Conservation (phyloP, 2,888 invertebrate genomes). For the Fabriciana adippe region DNA sequence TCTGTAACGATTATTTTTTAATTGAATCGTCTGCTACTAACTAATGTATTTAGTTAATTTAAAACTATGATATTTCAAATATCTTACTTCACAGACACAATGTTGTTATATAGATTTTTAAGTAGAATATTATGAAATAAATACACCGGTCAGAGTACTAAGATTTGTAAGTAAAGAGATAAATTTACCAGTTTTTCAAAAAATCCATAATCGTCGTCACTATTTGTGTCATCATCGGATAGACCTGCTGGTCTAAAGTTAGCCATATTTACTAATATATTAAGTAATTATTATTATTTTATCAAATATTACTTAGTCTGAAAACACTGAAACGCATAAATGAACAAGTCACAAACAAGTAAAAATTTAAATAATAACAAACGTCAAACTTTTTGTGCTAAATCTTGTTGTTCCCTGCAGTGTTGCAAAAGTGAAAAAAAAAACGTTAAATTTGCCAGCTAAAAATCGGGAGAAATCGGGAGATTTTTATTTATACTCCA, state of each 20-base stretch:
- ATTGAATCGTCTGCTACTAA: too few relatives aligned
- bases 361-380: neutral
- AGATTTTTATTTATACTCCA: too few relatives aligned
- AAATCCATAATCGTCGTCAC: constrained; percentile 69
- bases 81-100: neutral
- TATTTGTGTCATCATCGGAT: constrained; percentile 70
- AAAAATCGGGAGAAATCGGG: too few relatives aligned
- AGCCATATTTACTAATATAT: constrained; percentile 27
- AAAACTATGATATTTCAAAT: neutral
- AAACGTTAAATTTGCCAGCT: too few relatives aligned
- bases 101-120: too few relatives aligned
- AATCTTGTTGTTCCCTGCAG: too few relatives aligned
- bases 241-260: constrained; percentile 67
- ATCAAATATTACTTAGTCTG: too few relatives aligned
- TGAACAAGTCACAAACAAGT: neutral
- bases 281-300: too few relatives aligned
- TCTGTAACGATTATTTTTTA: constrained; percentile 20
- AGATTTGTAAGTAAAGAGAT: neutral
- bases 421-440: too few relatives aligned
- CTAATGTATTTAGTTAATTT: neutral
- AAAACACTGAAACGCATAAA: neutral
- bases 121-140: neutral
- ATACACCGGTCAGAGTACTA: neutral
- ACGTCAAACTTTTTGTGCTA: too few relatives aligned
- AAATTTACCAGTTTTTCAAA: constrained; percentile 63